These are phyloP conservation scores for Egretta garzetta DNA, from an alignment of 2,113 vertebrate species.

Conservation along the genomic window DNA sequence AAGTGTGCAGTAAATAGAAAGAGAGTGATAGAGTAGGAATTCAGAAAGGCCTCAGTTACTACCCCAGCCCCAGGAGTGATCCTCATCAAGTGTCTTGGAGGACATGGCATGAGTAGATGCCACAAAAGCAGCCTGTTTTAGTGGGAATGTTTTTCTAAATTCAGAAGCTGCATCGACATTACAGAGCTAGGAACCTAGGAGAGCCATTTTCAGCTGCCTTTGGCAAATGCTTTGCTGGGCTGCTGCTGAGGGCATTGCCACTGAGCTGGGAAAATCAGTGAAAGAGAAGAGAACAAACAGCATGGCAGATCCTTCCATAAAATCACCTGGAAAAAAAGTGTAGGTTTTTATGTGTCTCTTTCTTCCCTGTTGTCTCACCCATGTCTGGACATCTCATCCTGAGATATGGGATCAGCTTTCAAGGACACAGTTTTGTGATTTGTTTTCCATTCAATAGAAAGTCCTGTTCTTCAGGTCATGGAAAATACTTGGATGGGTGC, in stretches of 20 bases:
- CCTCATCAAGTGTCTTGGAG: neutral
- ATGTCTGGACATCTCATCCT: neutral
- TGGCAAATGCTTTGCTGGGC: neutral
- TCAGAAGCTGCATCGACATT: neutral
- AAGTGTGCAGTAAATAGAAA: neutral
- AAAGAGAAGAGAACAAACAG: neutral
- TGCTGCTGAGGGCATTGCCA: neutral
- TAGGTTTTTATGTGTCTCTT: neutral
- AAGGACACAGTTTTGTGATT: neutral
- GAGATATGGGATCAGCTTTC: neutral
- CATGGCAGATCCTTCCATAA: neutral
- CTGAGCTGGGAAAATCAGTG: neutral
- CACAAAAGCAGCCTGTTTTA: neutral
- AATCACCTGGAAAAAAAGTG: accelerated
- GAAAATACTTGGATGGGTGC: neutral
- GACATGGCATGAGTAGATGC: neutral
- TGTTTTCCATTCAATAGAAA: neutral
- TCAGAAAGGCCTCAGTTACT: neutral
- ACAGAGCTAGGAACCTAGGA: neutral
- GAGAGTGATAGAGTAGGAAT: neutral
- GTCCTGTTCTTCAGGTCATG: neutral
- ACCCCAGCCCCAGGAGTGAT: neutral
- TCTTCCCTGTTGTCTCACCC: accelerated
- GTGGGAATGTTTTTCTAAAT: neutral
- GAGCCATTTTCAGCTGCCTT: neutral